phyloP scores from a whole-genome alignment of 2,797 vertebrate genomes.

The Chromis chromis region DNA sequence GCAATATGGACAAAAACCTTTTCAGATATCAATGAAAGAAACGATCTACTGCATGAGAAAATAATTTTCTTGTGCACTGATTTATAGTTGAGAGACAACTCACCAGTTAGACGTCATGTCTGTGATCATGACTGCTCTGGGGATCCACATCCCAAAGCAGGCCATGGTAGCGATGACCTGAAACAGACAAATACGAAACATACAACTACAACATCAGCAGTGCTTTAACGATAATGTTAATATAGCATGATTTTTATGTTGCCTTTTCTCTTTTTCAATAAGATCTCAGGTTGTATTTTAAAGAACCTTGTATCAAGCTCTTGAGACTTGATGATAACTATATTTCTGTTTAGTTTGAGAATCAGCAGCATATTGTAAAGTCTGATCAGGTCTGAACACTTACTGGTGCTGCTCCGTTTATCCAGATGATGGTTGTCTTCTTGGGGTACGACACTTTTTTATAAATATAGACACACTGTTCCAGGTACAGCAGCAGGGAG shows the following conservation, averaged over 20 bases:
- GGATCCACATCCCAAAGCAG: constrained; percentile 93
- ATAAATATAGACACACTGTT: constrained; percentile 87
- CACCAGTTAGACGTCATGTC: constrained; percentile 91
- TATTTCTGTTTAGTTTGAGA: background rate
- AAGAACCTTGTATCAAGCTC: background rate
- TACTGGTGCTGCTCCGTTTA: constrained; percentile 90
- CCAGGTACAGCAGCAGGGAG: constrained; percentile 87
- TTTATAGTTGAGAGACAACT: constrained; percentile 33
- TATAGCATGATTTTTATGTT: background rate
- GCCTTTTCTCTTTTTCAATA: background rate
- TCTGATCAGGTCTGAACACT: constrained; percentile 42
- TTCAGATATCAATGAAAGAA: background rate
- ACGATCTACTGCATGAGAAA: background rate
- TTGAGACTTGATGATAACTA: background rate
- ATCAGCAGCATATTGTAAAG: background rate
- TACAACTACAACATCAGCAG: background rate
- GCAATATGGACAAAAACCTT: background rate
- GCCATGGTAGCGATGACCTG: constrained; percentile 89
- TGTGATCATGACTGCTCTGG: constrained; percentile 89
- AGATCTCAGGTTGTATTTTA: no score
- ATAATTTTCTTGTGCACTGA: background rate
- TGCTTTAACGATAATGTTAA: background rate
- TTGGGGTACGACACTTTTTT: constrained; percentile 84
- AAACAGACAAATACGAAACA: constrained; percentile 38
- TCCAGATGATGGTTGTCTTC: constrained; percentile 89